A percentile compares a stretch with the other conserved stretches of the same genome.
Conservation (phyloP, 2,797 vertebrate genomes). For the Pelodytes ibericus region DNA sequence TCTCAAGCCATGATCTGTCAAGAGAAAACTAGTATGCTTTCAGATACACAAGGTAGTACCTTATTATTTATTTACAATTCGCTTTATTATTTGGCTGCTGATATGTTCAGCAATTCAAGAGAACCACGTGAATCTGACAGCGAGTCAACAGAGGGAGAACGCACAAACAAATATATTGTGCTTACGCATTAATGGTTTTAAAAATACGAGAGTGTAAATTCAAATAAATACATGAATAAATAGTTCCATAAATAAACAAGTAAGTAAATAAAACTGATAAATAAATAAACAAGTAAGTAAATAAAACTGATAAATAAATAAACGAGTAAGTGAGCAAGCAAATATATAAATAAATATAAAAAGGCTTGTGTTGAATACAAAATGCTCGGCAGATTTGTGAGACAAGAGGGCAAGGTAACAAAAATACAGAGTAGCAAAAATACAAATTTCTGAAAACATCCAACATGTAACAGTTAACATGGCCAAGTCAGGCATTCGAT, state of each 20-base stretch:
- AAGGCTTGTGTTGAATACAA: not conserved
- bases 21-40: not conserved
- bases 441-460: not conserved
- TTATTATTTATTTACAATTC: constrained; percentile 11
- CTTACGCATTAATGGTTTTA: not conserved
- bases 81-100: not conserved
- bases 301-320: not conserved
- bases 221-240: not conserved
- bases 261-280: not conserved
- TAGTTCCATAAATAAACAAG: not conserved
- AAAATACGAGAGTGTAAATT: not conserved
- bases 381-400: not conserved
- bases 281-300: not conserved
- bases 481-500: too few relatives aligned
- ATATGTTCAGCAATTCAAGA: not conserved
- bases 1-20: not conserved
- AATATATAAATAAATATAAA: not conserved
- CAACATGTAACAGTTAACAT: too few relatives aligned
- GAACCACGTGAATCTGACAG: not conserved
- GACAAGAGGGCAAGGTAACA: too few relatives aligned
- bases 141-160: not conserved
- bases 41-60: not conserved
- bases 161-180: not conserved
- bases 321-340: not conserved
- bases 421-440: too few relatives aligned